These are phyloP conservation scores for Physocephala rufipes DNA, from an alignment of 2,888 invertebrate genomes.

Conservation along the genomic window DNA sequence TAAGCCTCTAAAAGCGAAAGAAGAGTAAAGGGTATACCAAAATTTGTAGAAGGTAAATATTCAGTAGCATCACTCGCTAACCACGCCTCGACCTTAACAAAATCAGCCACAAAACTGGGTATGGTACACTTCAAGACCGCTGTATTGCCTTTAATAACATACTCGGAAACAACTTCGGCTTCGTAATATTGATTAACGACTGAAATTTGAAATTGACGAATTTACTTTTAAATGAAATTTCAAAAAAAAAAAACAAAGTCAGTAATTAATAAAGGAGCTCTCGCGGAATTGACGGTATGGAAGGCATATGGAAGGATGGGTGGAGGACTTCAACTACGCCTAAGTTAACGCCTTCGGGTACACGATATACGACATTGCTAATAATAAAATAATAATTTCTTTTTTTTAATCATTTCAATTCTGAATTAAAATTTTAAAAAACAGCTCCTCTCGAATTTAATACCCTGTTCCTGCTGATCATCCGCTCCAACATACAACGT, in stretches of 20 bases:
- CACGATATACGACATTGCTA: too few relatives aligned
- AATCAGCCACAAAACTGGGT: constrained; percentile 90
- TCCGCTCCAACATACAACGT: constrained; percentile 61
- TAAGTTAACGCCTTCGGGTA: too few relatives aligned
- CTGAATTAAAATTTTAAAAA: background rate
- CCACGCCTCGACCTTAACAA: constrained; percentile 90
- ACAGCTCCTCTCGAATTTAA: background rate
- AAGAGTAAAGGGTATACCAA: constrained; percentile 70
- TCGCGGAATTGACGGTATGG: background rate
- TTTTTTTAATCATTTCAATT: too few relatives aligned
- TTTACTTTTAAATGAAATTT: background rate
- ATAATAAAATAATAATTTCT: too few relatives aligned
- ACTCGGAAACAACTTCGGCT: constrained; percentile 88
- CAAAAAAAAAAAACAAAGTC: background rate
- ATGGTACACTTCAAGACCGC: constrained; percentile 90
- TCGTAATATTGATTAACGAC: constrained; percentile 91
- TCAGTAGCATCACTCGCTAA: constrained; percentile 73
- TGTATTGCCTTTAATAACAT: constrained; percentile 87
- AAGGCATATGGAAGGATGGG: too few relatives aligned
- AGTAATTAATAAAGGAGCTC: background rate
- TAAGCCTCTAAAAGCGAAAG: background rate
- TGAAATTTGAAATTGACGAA: constrained; percentile 61
- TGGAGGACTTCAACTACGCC: too few relatives aligned
- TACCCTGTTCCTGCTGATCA: constrained; percentile 57
- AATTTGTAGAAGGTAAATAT: constrained; percentile 76